These are phyloP conservation scores for Palythoa grandiflora DNA, from an alignment of 92 coral and sea anemone genomes.

Conservation along the genomic window DNA sequence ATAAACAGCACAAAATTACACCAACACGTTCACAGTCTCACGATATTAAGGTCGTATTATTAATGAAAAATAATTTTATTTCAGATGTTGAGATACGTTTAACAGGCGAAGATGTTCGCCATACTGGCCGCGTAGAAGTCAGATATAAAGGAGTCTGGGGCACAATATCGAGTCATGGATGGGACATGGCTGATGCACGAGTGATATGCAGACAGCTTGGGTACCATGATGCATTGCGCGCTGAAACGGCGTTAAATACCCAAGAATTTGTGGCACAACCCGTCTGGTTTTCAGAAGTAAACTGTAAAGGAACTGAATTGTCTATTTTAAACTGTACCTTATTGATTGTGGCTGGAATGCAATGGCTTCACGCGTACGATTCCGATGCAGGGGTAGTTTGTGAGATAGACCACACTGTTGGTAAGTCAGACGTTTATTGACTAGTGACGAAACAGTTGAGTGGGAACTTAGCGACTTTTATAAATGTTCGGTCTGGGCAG, in stretches of 20 bases:
- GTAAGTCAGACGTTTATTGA: not conserved
- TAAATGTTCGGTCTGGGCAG: too few species aligned
- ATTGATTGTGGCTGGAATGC: conserved; percentile 13
- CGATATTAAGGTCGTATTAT: too few species aligned
- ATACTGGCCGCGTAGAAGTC: conserved; percentile 37
- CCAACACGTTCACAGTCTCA: too few species aligned
- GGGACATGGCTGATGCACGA: conserved; percentile 48
- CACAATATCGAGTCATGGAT: conserved; percentile 17
- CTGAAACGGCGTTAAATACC: not conserved
- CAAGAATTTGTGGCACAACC: conserved; percentile 12
- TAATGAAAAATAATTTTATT: too few species aligned
- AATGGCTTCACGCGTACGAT: conserved; percentile 21
- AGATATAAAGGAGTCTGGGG: conserved; percentile 44
- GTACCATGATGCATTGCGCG: conserved; percentile 33
- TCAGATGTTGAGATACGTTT: conserved; percentile 30
- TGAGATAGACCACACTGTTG: not conserved
- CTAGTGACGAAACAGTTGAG: not conserved
- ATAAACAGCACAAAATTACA: too few species aligned
- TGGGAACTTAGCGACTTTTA: too few species aligned
- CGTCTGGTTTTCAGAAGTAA: conserved; percentile 28
- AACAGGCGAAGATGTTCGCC: conserved; percentile 10
- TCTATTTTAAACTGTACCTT: conserved; percentile 10
- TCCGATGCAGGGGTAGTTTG: conserved; percentile 33
- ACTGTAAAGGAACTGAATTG: conserved; percentile 19
- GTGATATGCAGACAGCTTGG: conserved; percentile 41